phyloP scores from a whole-genome alignment of 37 sponge, comb jelly and placozoan species.

The Haliclona indistincta region DNA sequence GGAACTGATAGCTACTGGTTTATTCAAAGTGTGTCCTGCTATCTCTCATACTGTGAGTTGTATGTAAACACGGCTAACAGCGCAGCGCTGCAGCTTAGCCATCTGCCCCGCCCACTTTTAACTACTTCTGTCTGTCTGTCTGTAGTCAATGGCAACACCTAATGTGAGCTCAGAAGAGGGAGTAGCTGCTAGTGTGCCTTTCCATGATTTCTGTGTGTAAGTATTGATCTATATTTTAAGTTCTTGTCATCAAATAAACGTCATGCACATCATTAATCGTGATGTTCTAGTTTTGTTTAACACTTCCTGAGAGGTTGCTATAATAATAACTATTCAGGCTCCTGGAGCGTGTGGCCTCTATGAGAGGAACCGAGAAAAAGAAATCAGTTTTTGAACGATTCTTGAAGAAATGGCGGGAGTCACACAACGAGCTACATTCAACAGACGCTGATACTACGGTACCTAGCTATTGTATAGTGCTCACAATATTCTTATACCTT shows the following conservation, averaged over 20 bases:
- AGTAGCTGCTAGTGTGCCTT: slow-evolving; percentile 18
- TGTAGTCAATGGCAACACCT: slow-evolving; percentile 10
- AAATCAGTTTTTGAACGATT: slow-evolving; percentile 42
- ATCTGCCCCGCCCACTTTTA: too few relatives aligned
- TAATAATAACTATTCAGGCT: slow-evolving; percentile 12
- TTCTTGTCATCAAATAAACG: too few relatives aligned
- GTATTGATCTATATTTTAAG: not conserved
- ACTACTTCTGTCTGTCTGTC: too few relatives aligned
- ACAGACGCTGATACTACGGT: slow-evolving; percentile 45
- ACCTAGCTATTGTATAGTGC: slow-evolving; percentile 1
- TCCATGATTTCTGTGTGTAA: slow-evolving; percentile 46
- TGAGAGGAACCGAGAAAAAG: slow-evolving; percentile 72
- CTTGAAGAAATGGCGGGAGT: slow-evolving; percentile 63
- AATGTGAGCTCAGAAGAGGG: not conserved
- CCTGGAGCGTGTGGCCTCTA: slow-evolving; percentile 57
- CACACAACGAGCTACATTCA: slow-evolving; percentile 49
- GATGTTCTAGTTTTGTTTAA: not conserved
- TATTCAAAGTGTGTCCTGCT: too few relatives aligned
- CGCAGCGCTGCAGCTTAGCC: too few relatives aligned
- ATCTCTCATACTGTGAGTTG: too few relatives aligned
- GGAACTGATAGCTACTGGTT: too few relatives aligned
- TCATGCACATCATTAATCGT: too few relatives aligned
- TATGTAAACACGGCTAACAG: too few relatives aligned
- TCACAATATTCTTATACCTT: slow-evolving; percentile 17
- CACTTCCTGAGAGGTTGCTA: too few relatives aligned